Base-by-base conservation (phyloP, 2,888 invertebrate species). In the Caenorhabditis japonica region DNA sequence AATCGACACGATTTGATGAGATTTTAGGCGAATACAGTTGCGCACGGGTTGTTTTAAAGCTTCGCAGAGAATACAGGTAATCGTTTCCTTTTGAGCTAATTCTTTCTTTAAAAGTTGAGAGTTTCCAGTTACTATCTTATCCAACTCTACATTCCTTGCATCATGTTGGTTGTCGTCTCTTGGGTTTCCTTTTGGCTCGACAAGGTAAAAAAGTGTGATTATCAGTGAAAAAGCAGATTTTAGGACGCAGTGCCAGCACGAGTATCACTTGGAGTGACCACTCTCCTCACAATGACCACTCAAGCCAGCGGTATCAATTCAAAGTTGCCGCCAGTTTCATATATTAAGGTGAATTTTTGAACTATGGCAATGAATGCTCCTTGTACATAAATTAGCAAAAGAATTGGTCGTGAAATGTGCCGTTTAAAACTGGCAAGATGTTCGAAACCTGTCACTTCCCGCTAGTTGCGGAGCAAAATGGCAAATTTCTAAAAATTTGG, bases 91-190 rank as follows among this genome's bases (percentile, higher is more conserved):
- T 30, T 30, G 30, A 30, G 30, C 30, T 10, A 30, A 30, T n/a
- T n/a, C n/a, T n/a, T n/a, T n/a, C n/a, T n/a, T n/a, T n/a, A n/a
- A n/a, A n/a, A n/a, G n/a, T n/a, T n/a, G n/a, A n/a, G n/a, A n/a
- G n/a, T n/a, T 84, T 85, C 68, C 74, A 85, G 85, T 81, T 85
- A 85, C 60, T 85, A 85, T 75, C 76, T 85, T 21, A 85, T 85
- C 71, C 97, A 97, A 92, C 96, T 97, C 90, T 97, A 97, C 92
- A 95, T 97, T 89, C 97, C 97, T 58, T 96, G 96, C 91, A 81
- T 84, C 91, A 96, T 96, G 96, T 90, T 96, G 89, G 95, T 96
- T 89, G 95, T 85, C 64, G 85, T 85, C 39, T 83, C 81, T 15
- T 88, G 87, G 87, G 85, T 85, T 36, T 80, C 80, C 4, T 85